phyloP scores from a whole-genome alignment of 2,797 vertebrate species.

The Lepus oiostolus region DNA sequence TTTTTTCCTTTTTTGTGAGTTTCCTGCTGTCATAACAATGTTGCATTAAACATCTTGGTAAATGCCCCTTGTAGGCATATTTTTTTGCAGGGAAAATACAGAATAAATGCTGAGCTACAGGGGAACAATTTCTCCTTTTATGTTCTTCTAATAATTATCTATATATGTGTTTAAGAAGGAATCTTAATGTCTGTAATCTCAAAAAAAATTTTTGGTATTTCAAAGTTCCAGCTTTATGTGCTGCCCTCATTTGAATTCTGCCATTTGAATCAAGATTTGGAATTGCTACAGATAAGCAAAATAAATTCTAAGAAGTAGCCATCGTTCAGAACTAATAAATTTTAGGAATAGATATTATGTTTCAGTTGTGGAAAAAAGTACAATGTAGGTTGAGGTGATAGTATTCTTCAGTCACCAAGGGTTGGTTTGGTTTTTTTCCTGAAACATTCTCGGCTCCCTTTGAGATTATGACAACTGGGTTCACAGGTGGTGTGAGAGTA shows the following conservation, averaged over 20 bases:
- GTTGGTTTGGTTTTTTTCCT: conserved; percentile 9
- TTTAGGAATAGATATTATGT: conserved; percentile 20
- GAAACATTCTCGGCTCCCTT: conserved; percentile 19
- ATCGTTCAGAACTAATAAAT: conserved; percentile 16
- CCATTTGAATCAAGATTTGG: conserved; percentile 55
- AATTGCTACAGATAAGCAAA: conserved; percentile 52
- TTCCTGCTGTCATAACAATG: not conserved
- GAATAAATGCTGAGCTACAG: not conserved
- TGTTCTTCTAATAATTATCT: conserved; percentile 14
- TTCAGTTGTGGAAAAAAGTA: conserved; percentile 18
- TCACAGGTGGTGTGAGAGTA: not conserved
- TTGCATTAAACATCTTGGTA: conserved; percentile 52
- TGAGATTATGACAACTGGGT: conserved; percentile 28
- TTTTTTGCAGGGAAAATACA: conserved; percentile 58
- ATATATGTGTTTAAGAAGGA: conserved; percentile 32
- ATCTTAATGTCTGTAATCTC: not conserved
- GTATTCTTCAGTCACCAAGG: conserved; percentile 5
- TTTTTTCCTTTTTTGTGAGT: conserved; percentile 34
- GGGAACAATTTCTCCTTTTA: conserved; percentile 26
- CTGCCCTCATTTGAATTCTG: conserved; percentile 31
- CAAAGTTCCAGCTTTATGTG: conserved; percentile 49
- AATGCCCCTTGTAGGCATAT: not conserved
- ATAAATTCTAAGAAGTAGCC: conserved; percentile 28
- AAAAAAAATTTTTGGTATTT: conserved; percentile 8
- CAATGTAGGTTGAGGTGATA: conserved; percentile 45